These are phyloP conservation scores for Epinephelus malabaricus DNA, from an alignment of 2,797 vertebrate species.

Conservation along the genomic window DNA sequence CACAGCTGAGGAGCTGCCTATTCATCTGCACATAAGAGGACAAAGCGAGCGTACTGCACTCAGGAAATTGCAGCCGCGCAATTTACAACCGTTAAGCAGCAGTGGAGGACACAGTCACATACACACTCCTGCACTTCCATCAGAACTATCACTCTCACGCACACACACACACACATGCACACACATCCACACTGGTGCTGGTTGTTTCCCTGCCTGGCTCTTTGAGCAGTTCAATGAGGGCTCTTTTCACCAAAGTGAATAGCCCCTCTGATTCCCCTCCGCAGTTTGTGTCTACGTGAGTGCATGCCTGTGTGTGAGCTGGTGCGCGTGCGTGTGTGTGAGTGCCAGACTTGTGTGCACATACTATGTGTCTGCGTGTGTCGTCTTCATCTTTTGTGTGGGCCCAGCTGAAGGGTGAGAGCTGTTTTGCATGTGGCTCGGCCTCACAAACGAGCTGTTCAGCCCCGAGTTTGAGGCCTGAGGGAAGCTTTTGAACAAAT, in stretches of 20 bases:
- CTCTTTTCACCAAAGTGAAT: constrained; percentile 81
- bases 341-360: constrained; percentile 39
- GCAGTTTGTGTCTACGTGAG: constrained; percentile 34
- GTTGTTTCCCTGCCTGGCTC: constrained; percentile 72
- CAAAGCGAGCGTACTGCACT: constrained; percentile 80
- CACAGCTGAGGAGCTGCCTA: constrained; percentile 85
- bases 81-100: constrained; percentile 79
- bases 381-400: constrained; percentile 78
- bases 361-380: constrained; percentile 55
- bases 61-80: constrained; percentile 80
- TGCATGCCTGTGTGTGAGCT: constrained; percentile 20
- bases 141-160: constrained; percentile 32
- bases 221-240: constrained; percentile 82
- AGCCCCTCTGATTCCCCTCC: constrained; percentile 76
- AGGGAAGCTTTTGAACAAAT: constrained; percentile 51
- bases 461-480: constrained; percentile 42
- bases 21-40: constrained; percentile 86
- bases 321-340: constrained; percentile 11
- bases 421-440: constrained; percentile 74
- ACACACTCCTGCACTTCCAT: constrained; percentile 59
- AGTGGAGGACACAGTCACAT: constrained; percentile 61
- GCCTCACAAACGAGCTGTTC: constrained; percentile 65
- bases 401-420: constrained; percentile 76
- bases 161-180: neutral
- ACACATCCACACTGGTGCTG: constrained; percentile 59